Evolutionary conservation across 92 coral and sea anemone genomes (phyloP).

Genomic region (Porites evermanni): DNA sequence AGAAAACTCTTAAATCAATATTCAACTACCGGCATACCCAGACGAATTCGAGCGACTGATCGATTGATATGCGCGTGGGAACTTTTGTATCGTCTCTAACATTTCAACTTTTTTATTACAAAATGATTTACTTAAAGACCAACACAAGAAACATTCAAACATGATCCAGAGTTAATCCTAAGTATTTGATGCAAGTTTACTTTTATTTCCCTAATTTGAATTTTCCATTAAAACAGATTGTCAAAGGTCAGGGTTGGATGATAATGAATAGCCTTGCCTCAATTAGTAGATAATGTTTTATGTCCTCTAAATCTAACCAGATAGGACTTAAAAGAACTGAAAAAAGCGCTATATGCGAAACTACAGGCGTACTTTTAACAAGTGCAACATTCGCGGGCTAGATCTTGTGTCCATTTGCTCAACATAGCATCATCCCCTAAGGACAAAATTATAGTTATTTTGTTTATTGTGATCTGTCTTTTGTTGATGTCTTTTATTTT

Average conservation of each 20-base stretch:
- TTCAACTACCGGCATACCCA: neutral
- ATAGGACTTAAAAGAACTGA: neutral
- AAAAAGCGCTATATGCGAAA: neutral
- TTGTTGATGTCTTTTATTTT: slow-evolving; percentile 8
- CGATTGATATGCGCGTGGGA: neutral
- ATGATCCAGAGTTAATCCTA: neutral
- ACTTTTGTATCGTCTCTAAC: neutral
- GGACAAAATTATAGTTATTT: slow-evolving; percentile 15
- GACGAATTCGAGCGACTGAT: neutral
- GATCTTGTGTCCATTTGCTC: neutral
- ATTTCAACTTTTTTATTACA: neutral
- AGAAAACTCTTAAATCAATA: neutral
- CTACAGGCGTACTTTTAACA: neutral
- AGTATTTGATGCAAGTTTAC: neutral
- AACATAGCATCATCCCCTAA: slow-evolving; percentile 4
- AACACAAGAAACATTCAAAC: neutral
- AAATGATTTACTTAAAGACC: neutral
- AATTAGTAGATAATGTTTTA: slow-evolving; percentile 16
- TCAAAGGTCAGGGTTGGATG: slow-evolving; percentile 31
- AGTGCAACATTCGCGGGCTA: too few relatives aligned
- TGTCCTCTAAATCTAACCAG: neutral
- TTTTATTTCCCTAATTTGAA: slow-evolving; percentile 39
- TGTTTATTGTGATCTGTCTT: neutral
- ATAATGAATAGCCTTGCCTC: neutral
- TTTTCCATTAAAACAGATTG: slow-evolving; percentile 35